Percentiles rank a stretch among this genome's conserved stretches.
Evolutionary conservation across 2,888 invertebrate genomes (phyloP).

Genomic region (Helobdella robusta): DNA sequence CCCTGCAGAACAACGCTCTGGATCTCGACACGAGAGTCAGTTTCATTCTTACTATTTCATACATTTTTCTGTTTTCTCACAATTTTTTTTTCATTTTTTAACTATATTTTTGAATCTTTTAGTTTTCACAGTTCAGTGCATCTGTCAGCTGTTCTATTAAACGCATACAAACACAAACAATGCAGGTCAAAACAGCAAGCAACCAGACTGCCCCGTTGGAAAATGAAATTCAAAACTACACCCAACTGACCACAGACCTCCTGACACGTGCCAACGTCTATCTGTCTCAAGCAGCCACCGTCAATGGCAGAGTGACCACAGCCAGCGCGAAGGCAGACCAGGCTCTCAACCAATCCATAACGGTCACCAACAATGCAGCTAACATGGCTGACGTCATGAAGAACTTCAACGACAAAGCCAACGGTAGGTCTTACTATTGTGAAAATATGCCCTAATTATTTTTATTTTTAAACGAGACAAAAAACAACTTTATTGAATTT

Average conservation of each 20-base stretch:
- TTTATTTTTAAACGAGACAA: no score
- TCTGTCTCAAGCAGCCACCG: background rate
- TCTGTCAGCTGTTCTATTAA: no score
- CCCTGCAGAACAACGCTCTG: no score
- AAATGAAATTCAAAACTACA: background rate
- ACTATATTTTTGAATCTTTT: no score
- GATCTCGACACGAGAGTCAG: no score
- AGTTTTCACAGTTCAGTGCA: no score
- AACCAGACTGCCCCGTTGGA: background rate
- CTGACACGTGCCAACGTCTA: background rate
- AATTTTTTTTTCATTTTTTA: no score
- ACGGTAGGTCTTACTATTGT: slow-evolving; percentile 16
- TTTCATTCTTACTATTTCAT: background rate
- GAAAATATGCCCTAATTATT: no score
- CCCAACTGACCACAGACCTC: slow-evolving; percentile 11
- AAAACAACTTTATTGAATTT: no score
- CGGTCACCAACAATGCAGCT: slow-evolving; percentile 18
- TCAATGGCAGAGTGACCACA: background rate
- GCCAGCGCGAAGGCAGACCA: slow-evolving; percentile 20
- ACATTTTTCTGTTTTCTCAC: background rate
- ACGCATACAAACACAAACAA: no score
- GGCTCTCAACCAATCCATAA: slow-evolving; percentile 6
- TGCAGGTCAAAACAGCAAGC: background rate
- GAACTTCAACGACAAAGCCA: slow-evolving; percentile 25
- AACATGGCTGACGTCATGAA: slow-evolving; percentile 33